Percentiles rank a stretch among this genome's conserved stretches.
Conservation (phyloP, 2,113 vertebrate genomes). For the Dicaeum eximium region DNA sequence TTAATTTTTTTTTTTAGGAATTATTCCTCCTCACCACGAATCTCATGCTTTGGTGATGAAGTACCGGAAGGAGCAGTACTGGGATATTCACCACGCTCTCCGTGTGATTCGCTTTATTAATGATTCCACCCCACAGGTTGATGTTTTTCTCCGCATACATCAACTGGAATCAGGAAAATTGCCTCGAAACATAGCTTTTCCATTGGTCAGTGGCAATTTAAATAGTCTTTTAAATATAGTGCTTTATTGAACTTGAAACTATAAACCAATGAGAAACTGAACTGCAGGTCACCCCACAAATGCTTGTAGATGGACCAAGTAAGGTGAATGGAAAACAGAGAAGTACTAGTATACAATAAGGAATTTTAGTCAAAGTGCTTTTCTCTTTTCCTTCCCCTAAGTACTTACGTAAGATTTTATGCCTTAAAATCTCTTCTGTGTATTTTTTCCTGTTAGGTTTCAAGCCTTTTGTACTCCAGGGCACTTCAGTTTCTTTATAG, state of each 20-base stretch:
- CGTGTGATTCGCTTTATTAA: constrained; percentile 83
- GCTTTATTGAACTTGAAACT: neutral
- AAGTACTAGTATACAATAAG: neutral
- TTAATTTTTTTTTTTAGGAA: constrained; percentile 69
- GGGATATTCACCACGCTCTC: constrained; percentile 84
- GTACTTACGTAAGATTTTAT: neutral
- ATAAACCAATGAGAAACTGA: neutral
- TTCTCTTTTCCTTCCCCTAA: neutral
- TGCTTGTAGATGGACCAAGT: neutral
- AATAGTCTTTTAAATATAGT: neutral
- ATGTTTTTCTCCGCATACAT: constrained; percentile 87
- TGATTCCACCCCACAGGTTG: constrained; percentile 78
- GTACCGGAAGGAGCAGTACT: constrained; percentile 86
- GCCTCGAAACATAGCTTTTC: constrained; percentile 80
- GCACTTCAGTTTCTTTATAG: neutral
- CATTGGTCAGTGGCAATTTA: constrained; percentile 74
- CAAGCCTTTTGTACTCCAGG: neutral
- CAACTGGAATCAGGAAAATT: constrained; percentile 89
- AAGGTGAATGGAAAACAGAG: neutral
- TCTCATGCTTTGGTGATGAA: constrained; percentile 86
- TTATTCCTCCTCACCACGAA: constrained; percentile 90
- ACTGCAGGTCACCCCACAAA: neutral
- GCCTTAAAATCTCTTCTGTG: neutral
- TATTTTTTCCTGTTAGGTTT: neutral
- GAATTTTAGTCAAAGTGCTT: neutral